A percentile compares a stretch with the other conserved stretches of the same genome.
Conservation (phyloP, 2,113 vertebrate species). For the Shinisaurus crocodilurus region DNA sequence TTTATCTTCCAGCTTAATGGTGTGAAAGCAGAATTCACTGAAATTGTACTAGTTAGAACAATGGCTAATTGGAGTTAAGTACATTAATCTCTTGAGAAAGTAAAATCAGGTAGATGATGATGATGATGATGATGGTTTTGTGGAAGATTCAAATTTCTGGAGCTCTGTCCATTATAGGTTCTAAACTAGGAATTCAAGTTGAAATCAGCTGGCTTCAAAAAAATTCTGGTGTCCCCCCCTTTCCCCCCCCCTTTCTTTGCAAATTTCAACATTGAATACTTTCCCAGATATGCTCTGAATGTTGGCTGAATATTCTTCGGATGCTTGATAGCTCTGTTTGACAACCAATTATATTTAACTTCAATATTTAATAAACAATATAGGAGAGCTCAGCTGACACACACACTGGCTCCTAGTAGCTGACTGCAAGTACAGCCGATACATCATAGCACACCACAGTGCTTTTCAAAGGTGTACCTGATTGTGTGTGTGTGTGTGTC, state of each 20-base stretch:
- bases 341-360: slow-evolving; percentile 8
- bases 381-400: not conserved
- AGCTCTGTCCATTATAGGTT: not conserved
- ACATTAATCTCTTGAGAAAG: not conserved
- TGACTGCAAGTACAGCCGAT: not conserved
- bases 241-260: too few species aligned
- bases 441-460: not conserved
- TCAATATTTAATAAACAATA: not conserved
- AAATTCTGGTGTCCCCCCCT: too few species aligned
- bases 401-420: not conserved
- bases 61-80: not conserved
- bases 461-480: not conserved
- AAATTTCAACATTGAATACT: not conserved
- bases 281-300: not conserved
- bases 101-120: not conserved
- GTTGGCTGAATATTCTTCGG: not conserved
- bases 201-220: not conserved
- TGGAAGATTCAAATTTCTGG: not conserved
- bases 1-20: not conserved
- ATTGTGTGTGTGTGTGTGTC: too few species aligned
- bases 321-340: not conserved
- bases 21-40: not conserved
- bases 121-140: too few species aligned
- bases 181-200: not conserved
- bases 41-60: not conserved